Evolutionary conservation across 1,140 invertebrate genomes (phyloP).

Genomic region (Cyrtorhinus lividipennis): DNA sequence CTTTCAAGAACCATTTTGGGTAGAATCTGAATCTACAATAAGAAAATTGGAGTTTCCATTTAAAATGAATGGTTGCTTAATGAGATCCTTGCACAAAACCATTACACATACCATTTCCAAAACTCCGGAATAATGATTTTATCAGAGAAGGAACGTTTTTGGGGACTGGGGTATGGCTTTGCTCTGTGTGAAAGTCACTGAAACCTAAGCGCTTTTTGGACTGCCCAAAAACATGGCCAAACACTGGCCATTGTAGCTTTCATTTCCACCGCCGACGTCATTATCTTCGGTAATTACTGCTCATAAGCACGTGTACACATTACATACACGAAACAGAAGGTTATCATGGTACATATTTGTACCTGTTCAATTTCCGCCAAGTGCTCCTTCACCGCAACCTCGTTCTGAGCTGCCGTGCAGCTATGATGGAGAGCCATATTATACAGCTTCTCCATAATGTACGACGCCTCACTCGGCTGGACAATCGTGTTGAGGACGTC

Average conservation of each 20-base stretch:
- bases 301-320: neutral
- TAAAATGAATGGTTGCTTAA: no score
- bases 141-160: no score
- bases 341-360: constrained; percentile 20
- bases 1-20: no score
- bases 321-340: neutral
- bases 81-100: no score
- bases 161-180: no score
- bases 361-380: constrained; percentile 56
- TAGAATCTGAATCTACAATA: no score
- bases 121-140: no score
- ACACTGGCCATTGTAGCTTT: neutral
- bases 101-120: no score
- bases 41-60: no score
- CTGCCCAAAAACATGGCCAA: no score
- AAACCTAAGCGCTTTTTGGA: no score
- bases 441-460: constrained; percentile 63
- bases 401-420: constrained; percentile 56
- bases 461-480: constrained; percentile 53
- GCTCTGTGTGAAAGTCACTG: no score
- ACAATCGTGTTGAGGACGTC: constrained; percentile 27
- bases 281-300: neutral
- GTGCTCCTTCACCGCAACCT: constrained; percentile 55
- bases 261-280: neutral
- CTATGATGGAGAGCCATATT: constrained; percentile 61